Evolutionary conservation across 2,113 vertebrate genomes (phyloP), one percentile per base, ranked within the genome.

Genomic region (Cryptotis parvus): DNA sequence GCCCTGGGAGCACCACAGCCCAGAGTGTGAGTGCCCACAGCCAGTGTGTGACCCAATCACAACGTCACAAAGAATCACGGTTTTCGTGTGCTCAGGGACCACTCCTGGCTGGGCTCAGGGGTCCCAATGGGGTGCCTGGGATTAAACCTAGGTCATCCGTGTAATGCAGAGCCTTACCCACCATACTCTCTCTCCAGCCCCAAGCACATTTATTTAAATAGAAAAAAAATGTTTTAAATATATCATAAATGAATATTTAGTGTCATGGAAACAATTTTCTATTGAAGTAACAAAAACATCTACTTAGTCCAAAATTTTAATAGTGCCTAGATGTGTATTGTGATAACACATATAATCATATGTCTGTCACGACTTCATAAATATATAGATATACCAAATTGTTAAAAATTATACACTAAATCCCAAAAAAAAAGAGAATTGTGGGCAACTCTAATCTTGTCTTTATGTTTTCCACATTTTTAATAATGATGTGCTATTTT

Each of bases 211-310:
- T 49, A 12, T 49, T 24, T 65, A 65, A 65, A 65, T 29, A 29
- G 63, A 6, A 65, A 65, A 65, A 31, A 65, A 27, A 65, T 5
- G 26, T 65, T 65, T 7, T 7, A n/a, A n/a, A n/a, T n/a, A n/a
- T n/a, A n/a, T n/a, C n/a, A n/a, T n/a, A 65, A 65, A 31, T 31
- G 63, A 65, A 65, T 29, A 29, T 49, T 69, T 69, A 87, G 75
- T n/a, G 11, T 70, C 24, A 76, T 73, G 24, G 37, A 81, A 66
- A 92, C 88, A 80, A 18, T 8, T 70, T 84, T 66, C 43, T 55
- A 52, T 91, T 74, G 77, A 90, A 84, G 10, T 84, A 27, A 87
- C 37, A 75, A 90, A 45, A 90, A 90, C 41, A 90, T 63, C 72
- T 5, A 87, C 22, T 55, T 81, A 75, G 15, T 18, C 29, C 31